Conservation (phyloP, 2,888 invertebrate genomes). For the Nemoura dubitans region DNA sequence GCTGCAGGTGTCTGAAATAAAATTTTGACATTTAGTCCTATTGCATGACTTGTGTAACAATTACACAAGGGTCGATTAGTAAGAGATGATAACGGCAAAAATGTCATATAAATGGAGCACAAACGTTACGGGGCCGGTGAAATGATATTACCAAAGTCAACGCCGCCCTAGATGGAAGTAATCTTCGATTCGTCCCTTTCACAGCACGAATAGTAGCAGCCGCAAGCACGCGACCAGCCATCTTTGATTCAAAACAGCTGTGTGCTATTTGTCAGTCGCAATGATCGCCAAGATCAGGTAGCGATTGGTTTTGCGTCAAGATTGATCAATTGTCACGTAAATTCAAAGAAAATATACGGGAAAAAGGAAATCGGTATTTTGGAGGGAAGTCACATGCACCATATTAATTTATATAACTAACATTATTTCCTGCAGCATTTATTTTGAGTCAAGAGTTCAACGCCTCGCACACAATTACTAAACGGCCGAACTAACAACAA, state of each 20-base stretch:
- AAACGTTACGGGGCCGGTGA: background rate
- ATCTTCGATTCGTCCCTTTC: constrained; percentile 71
- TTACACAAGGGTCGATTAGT: background rate
- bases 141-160: constrained; percentile 70
- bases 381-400: background rate
- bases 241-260: constrained; percentile 57
- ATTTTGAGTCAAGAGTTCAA: background rate
- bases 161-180: constrained; percentile 85
- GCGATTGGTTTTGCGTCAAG: background rate
- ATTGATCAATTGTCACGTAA: background rate
- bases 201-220: constrained; percentile 91
- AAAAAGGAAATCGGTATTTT: background rate
- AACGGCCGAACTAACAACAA: background rate
- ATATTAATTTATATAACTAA: background rate
- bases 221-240: constrained; percentile 82
- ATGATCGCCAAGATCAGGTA: background rate
- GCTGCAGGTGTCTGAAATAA: constrained; percentile 79
- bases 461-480: background rate
- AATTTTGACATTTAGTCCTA: constrained; percentile 29
- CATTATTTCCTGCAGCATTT: background rate
- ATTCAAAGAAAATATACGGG: background rate
- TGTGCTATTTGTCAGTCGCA: background rate
- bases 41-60: background rate
- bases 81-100: constrained; percentile 36
- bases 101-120: background rate